Percentiles rank a stretch among this genome's conserved stretches.
Conservation (phyloP, 1,140 invertebrate genomes). For the Bombyx mandarina region DNA sequence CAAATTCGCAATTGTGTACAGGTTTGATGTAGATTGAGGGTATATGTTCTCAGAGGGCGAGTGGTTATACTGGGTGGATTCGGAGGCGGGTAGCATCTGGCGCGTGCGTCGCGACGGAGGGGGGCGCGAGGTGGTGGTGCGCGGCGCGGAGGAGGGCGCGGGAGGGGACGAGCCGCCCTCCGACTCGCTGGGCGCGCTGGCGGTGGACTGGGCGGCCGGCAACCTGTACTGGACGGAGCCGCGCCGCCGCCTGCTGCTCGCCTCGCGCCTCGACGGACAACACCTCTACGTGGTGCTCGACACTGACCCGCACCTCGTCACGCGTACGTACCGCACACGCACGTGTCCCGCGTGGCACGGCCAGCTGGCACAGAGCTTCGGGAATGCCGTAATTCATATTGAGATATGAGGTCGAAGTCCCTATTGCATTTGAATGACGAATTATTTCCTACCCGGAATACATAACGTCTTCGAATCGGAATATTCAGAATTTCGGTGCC, state of each 20-base stretch:
- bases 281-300: slow-evolving; percentile 84
- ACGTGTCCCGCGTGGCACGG: no score
- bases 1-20: background rate
- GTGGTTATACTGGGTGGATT: slow-evolving; percentile 86
- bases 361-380: no score
- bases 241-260: slow-evolving; percentile 88
- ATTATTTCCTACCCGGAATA: no score
- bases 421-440: no score
- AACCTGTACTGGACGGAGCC: slow-evolving; percentile 95
- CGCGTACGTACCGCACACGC: slow-evolving; percentile 16
- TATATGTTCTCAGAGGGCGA: slow-evolving; percentile 63
- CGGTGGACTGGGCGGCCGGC: slow-evolving; percentile 88
- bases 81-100: slow-evolving; percentile 80
- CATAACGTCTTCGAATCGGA: no score
- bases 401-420: no score
- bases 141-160: slow-evolving; percentile 39
- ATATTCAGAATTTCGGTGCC: no score
- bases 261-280: slow-evolving; percentile 84
- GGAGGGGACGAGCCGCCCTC: slow-evolving; percentile 73
- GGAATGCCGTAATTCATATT: no score
- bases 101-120: slow-evolving; percentile 85
- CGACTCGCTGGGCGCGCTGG: slow-evolving; percentile 80
- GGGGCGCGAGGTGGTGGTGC: slow-evolving; percentile 71
- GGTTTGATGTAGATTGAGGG: no score
- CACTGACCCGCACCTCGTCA: slow-evolving; percentile 59